These are phyloP conservation scores for Poecilia gillii DNA, from an alignment of 2,797 vertebrate genomes.

Conservation along the genomic window DNA sequence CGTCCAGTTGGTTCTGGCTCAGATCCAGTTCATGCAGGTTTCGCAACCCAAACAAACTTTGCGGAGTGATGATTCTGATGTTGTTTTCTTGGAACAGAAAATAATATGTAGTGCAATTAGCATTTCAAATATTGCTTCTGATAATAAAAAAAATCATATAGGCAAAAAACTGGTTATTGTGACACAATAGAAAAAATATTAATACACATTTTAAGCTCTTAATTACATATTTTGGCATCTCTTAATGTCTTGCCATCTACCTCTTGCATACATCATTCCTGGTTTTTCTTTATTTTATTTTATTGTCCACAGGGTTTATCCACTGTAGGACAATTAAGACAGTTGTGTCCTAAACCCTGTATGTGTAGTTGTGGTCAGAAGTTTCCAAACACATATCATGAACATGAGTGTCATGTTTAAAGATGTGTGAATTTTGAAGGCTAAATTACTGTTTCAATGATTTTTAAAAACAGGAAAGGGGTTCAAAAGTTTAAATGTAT, in stretches of 20 bases:
- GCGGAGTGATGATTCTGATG: conserved; percentile 69
- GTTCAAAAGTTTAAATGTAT: not conserved
- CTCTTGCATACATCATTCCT: not conserved
- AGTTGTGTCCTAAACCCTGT: not conserved
- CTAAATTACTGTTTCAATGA: not conserved
- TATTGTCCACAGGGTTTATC: no score
- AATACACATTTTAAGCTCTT: not conserved
- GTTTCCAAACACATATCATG: not conserved
- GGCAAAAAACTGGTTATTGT: not conserved
- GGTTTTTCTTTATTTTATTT: no score
- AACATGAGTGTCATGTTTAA: not conserved
- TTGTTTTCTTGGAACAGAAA: conserved; percentile 77
- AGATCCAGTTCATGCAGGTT: conserved; percentile 83
- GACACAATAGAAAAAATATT: no score
- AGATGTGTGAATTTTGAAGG: not conserved
- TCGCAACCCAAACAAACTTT: conserved; percentile 75
- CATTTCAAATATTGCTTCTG: not conserved
- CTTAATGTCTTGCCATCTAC: not conserved
- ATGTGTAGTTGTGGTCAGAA: not conserved
- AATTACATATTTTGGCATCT: not conserved
- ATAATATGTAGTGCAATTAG: conserved; percentile 3
- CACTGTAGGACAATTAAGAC: not conserved
- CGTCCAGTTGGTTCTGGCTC: conserved; percentile 82
- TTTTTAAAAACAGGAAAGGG: not conserved
- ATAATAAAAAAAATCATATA: not conserved